A percentile compares a stretch with the other conserved stretches of the same genome.
Evolutionary conservation across 2,113 vertebrate species (phyloP).

Genomic region (Zosterops japonicus): DNA sequence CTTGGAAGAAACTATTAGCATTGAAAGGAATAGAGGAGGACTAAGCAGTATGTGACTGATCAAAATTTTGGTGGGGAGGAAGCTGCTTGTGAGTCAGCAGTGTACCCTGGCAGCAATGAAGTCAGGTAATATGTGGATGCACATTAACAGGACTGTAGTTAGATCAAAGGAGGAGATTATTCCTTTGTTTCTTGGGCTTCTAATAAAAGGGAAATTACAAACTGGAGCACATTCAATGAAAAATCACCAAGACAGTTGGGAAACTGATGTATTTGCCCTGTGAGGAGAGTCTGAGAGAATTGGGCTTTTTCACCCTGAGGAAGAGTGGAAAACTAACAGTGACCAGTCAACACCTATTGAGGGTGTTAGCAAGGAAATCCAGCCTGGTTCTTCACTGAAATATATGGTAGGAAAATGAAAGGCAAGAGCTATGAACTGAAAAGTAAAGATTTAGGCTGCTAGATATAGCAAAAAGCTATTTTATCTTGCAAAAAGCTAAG

Average conservation of each 20-base stretch:
- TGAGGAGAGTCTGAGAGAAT: background rate
- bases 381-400: background rate
- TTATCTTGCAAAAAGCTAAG: background rate
- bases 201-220: background rate
- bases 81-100: background rate
- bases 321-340: background rate
- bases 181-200: background rate
- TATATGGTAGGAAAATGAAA: background rate
- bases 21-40: background rate
- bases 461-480: background rate
- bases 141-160: background rate
- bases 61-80: background rate
- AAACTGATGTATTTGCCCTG: background rate
- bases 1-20: background rate
- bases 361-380: background rate
- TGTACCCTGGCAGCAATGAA: background rate
- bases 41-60: background rate
- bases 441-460: background rate
- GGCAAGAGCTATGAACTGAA: background rate
- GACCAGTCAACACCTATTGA: background rate
- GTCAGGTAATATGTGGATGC: too few species aligned
- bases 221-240: background rate
- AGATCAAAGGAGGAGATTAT: background rate
- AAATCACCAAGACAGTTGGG: background rate
- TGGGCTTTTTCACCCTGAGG: fast-evolving